phyloP scores from a whole-genome alignment of 2,888 invertebrate species.

The Incurvaria masculella region DNA sequence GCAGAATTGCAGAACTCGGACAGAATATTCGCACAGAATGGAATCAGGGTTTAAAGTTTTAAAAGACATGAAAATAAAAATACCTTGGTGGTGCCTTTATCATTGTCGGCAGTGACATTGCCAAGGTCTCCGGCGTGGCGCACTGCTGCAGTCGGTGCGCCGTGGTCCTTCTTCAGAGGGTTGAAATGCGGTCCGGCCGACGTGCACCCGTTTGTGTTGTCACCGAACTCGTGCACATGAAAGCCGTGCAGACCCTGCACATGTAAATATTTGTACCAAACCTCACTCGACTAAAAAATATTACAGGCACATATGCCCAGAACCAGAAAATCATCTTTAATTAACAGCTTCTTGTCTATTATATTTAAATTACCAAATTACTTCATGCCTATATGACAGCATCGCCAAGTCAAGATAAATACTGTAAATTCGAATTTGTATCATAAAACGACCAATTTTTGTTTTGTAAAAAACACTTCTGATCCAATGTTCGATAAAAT shows the following conservation, averaged over 20 bases:
- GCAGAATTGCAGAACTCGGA: no score
- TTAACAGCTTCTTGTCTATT: no score
- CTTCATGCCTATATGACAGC: no score
- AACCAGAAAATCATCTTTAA: constrained; percentile 1
- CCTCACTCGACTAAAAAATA: not conserved
- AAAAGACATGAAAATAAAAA: no score
- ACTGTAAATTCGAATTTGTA: no score
- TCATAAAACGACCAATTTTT: no score
- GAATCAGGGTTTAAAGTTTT: no score
- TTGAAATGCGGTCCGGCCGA: constrained; percentile 95
- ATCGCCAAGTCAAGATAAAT: no score
- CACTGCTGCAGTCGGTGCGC: constrained; percentile 65
- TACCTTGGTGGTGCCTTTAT: constrained; percentile 62
- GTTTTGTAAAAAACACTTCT: no score
- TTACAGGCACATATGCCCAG: not conserved
- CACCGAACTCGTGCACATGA: constrained; percentile 96
- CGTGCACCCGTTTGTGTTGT: constrained; percentile 94
- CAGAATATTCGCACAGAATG: no score
- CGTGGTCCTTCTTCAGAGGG: constrained; percentile 77
- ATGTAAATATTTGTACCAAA: constrained; percentile 6
- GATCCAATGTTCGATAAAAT: no score
- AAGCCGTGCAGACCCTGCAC: constrained; percentile 72
- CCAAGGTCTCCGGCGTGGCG: constrained; percentile 93
- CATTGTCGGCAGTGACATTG: constrained; percentile 65
- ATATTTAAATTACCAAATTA: no score